These are phyloP conservation scores for Leptocoma aspasia DNA, from an alignment of 2,113 vertebrate genomes.

Conservation along the genomic window DNA sequence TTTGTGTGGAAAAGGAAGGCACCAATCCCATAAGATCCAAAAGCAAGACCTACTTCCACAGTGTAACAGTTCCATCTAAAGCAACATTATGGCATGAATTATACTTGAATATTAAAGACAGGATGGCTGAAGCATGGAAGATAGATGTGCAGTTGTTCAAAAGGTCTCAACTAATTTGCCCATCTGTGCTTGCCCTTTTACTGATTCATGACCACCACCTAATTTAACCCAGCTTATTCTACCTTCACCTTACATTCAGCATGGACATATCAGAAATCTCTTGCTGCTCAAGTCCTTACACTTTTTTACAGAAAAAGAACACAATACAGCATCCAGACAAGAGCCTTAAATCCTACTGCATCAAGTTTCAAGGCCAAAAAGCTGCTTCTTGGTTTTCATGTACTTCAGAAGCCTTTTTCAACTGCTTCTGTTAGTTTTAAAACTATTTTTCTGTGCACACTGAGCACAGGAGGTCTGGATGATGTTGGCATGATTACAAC, in stretches of 20 bases:
- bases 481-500: neutral
- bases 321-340: neutral
- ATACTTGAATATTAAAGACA: neutral
- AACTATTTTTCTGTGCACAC: neutral
- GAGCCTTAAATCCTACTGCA: neutral
- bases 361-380: neutral
- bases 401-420: neutral
- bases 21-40: neutral
- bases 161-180: neutral
- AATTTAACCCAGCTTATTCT: neutral
- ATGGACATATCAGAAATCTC: neutral
- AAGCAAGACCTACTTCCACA: neutral
- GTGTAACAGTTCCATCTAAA: neutral
- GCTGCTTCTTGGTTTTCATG: neutral
- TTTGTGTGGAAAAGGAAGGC: neutral
- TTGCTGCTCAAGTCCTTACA: neutral
- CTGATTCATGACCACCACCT: neutral
- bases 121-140: neutral
- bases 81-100: neutral
- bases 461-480: neutral
- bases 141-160: neutral
- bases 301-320: neutral
- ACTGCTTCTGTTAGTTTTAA: neutral
- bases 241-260: neutral
- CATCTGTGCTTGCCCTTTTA: neutral